Base-by-base conservation (phyloP, 1,140 invertebrate genomes). In the Micrasema longulum region DNA sequence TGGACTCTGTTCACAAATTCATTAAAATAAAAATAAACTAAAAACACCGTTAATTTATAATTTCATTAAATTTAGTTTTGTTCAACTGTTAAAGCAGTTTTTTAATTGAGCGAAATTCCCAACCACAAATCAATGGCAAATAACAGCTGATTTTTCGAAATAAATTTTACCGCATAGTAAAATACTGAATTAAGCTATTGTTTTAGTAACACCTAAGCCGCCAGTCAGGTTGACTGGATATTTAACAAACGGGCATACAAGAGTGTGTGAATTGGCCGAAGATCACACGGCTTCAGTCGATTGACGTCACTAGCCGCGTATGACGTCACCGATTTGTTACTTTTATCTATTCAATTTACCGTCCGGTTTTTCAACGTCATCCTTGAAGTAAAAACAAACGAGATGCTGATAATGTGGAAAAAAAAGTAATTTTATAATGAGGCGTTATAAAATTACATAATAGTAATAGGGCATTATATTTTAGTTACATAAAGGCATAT, bases 281-380 rank as follows among this genome's bases (percentile, higher is more conserved):
- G 18, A 11, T 26, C 50, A 18, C 22, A 10, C 50, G 18, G 22
- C 50, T n/a, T 22, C n/a, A 57, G 4, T 9, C 12, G 31, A 57
- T 57, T 57, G 53, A 57, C 53, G 53, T 57, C 53, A 57, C n/a
- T n/a, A 20, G 26, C 31, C 53, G 26, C 6, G 3, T 14, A 7
- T 57, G 53, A 57, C 53, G 53, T 57, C 53, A 57, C n/a, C 53
- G 53, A 57, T 35, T 57, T 18, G n/a, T 35, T 16, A n/a, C 18
- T n/a, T 57, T 57, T 57, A 57, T 57, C 53, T 57, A 57, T 38
- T 38, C 23, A n/a, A 57, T 35, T 57, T 57, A 31, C 7, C 31
- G 26, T 12, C 53, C 53, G 31, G 53, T 57, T 57, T 57, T 36
- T 36, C 23, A 57, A 35, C 35, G n/a, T 3, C n/a, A n/a, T n/a